A percentile compares a stretch with the other conserved stretches of the same genome.
phyloP scores from a whole-genome alignment of 2,113 vertebrate species.

The Turnix velox region DNA sequence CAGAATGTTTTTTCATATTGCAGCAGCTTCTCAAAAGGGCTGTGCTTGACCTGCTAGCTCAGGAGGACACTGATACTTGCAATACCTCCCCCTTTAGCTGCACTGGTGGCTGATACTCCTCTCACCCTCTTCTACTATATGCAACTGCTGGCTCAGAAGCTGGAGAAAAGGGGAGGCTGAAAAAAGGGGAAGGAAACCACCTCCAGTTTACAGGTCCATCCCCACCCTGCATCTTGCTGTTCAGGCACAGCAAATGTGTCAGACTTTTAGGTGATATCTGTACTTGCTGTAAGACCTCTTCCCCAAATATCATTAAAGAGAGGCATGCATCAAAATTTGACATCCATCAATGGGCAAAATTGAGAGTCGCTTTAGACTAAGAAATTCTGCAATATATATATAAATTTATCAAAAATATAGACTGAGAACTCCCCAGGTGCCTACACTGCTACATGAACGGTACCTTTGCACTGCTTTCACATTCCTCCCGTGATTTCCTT shows the following conservation, averaged over 20 bases:
- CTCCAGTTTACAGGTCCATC: background rate
- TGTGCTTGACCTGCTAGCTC: rapidly evolving
- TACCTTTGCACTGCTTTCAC: background rate
- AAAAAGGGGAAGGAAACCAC: background rate
- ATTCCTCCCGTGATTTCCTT: background rate
- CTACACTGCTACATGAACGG: background rate
- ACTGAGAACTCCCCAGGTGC: background rate
- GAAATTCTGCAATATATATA: background rate
- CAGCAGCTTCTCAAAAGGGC: background rate
- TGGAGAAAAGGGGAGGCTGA: background rate
- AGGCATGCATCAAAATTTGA: background rate
- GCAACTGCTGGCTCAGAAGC: background rate
- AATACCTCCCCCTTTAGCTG: background rate
- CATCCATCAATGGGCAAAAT: background rate
- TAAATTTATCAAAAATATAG: background rate
- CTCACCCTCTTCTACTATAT: background rate
- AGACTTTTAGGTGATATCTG: background rate
- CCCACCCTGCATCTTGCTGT: background rate
- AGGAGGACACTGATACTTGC: background rate
- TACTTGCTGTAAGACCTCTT: background rate
- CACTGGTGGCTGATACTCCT: background rate
- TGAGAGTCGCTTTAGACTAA: background rate
- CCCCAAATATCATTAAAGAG: background rate
- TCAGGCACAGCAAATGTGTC: background rate
- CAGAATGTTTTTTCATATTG: background rate